These are phyloP conservation scores for Pelecanoides urinatrix DNA, from an alignment of 2,113 vertebrate genomes.

Conservation along the genomic window DNA sequence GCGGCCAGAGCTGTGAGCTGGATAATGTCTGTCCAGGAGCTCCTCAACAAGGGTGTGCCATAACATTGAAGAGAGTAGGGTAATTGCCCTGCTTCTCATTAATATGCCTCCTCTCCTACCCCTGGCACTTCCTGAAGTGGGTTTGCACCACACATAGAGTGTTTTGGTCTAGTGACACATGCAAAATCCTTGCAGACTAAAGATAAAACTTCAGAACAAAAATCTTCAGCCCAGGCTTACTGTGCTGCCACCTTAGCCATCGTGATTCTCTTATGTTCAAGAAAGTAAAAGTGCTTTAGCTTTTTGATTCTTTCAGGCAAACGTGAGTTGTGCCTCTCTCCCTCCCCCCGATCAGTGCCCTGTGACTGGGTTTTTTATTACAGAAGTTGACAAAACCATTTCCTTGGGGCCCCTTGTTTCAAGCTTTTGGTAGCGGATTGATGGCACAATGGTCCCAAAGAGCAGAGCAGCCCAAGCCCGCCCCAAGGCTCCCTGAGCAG, in stretches of 20 bases:
- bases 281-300: background rate
- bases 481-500: background rate
- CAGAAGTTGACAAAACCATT: background rate
- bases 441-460: background rate
- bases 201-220: background rate
- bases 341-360: background rate
- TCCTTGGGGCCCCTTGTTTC: background rate
- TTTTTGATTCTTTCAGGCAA: background rate
- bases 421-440: background rate
- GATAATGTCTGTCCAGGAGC: background rate
- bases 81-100: background rate
- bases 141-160: background rate
- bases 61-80: background rate
- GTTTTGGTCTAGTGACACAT: background rate
- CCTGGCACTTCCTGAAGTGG: background rate
- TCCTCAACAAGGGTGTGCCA: background rate
- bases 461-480: background rate
- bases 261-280: background rate
- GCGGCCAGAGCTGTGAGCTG: background rate
- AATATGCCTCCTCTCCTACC: background rate
- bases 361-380: background rate
- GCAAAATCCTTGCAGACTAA: background rate
- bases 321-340: background rate
- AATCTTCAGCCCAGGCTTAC: background rate
- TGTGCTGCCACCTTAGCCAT: background rate